phyloP scores from a whole-genome alignment of 2,888 invertebrate species.

The Polia nebulosa region DNA sequence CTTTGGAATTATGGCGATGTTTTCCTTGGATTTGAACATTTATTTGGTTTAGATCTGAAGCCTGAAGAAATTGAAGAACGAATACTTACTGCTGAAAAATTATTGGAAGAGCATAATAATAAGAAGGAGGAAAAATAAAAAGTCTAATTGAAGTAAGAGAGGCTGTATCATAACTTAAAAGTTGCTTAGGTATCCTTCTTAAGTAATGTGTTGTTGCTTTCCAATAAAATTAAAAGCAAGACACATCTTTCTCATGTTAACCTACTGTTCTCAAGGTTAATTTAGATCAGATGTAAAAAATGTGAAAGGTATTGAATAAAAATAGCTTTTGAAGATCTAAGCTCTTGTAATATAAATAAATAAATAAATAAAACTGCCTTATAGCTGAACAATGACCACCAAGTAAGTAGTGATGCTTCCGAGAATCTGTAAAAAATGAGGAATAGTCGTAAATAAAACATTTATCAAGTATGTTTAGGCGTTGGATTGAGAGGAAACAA shows the following conservation, averaged over 20 bases:
- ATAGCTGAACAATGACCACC: constrained; percentile 69
- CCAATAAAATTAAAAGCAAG: not conserved
- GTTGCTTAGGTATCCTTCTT: too few relatives aligned
- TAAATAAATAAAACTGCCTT: too few relatives aligned
- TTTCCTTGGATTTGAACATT: constrained; percentile 40
- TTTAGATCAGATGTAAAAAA: too few relatives aligned
- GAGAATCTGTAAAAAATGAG: constrained; percentile 66
- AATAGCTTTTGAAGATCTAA: not conserved
- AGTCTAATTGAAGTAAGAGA: too few relatives aligned
- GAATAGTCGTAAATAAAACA: too few relatives aligned
- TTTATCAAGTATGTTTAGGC: too few relatives aligned
- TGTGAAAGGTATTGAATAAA: not conserved
- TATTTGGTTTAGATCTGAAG: constrained; percentile 57
- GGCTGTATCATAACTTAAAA: too few relatives aligned
- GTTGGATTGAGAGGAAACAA: too few relatives aligned
- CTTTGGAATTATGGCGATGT: constrained; percentile 25
- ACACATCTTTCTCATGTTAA: not conserved
- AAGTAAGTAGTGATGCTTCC: constrained; percentile 72
- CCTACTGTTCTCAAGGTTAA: too few relatives aligned
- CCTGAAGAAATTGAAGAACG: constrained; percentile 74
- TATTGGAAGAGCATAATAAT: constrained; percentile 75
- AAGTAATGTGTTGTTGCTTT: not conserved
- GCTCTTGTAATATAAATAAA: too few relatives aligned
- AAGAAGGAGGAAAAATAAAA: constrained; percentile 51
- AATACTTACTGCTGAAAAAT: constrained; percentile 69